Conservation (phyloP, 2,113 vertebrate genomes). For the Hydrochoerus hydrochaeris region DNA sequence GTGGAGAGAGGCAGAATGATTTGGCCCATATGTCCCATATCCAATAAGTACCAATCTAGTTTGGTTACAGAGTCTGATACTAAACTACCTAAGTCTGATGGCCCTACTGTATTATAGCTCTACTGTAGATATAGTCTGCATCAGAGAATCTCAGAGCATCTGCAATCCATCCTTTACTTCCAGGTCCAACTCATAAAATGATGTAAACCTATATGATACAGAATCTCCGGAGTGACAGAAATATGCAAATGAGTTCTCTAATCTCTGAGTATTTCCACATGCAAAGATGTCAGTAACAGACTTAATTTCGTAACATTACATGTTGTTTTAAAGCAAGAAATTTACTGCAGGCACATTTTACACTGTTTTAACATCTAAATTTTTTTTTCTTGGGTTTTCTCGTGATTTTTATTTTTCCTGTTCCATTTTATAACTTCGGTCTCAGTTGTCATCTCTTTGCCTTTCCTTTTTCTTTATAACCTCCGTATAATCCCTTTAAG, state of each 20-base stretch:
- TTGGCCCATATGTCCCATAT: neutral
- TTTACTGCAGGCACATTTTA: neutral
- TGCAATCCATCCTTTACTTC: neutral
- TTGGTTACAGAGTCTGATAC: neutral
- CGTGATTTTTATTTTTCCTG: neutral
- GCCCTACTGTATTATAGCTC: neutral
- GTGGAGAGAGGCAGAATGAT: neutral
- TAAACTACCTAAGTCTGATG: neutral
- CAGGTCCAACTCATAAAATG: constrained; percentile 10
- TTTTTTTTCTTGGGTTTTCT: neutral
- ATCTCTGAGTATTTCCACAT: neutral
- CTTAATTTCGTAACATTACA: neutral
- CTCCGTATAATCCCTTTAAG: neutral
- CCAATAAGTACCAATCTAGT: neutral
- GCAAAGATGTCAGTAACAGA: neutral
- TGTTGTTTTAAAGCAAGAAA: neutral
- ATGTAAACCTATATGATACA: neutral
- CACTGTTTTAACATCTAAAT: neutral
- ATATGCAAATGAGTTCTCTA: neutral
- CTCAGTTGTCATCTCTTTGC: neutral
- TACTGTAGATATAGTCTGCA: neutral
- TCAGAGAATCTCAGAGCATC: neutral
- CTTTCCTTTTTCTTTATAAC: neutral
- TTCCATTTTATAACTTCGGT: neutral
- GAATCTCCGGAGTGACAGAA: neutral